phyloP scores from a whole-genome alignment of 2,113 vertebrate genomes.

The Drymodes brunneopygia region DNA sequence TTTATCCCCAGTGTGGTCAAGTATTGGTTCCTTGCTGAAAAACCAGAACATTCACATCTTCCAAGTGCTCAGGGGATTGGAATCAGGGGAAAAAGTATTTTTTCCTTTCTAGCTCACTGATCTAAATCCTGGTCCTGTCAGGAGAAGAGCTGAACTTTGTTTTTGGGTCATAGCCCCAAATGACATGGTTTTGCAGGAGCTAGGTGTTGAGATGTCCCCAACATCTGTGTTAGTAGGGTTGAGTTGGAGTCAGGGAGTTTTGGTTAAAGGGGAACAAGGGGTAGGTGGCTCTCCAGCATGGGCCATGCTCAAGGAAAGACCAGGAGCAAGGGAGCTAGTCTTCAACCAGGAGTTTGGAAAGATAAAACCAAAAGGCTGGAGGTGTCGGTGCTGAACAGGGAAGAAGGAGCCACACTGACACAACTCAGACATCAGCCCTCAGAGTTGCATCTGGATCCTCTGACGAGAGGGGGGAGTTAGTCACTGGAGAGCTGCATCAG shows the following conservation, averaged over 20 bases:
- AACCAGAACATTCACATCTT: background rate
- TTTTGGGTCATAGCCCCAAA: background rate
- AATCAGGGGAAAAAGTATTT: background rate
- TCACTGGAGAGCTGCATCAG: background rate
- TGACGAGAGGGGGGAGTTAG: background rate
- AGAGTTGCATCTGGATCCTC: background rate
- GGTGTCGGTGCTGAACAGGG: background rate
- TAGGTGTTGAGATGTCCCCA: background rate
- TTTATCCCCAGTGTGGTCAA: background rate
- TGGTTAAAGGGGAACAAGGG: background rate
- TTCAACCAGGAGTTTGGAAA: background rate
- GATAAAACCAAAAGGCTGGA: background rate
- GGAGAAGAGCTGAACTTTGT: background rate
- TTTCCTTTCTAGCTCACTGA: background rate
- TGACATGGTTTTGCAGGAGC: fast-evolving
- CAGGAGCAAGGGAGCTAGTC: background rate
- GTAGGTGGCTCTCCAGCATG: background rate
- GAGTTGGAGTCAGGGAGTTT: background rate
- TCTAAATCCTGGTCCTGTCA: background rate
- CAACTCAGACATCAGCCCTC: background rate
- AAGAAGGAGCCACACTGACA: background rate
- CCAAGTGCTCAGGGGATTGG: background rate
- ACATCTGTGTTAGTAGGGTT: background rate
- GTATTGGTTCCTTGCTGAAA: background rate
- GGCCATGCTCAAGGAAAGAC: background rate